A percentile compares a stretch with the other conserved stretches of the same genome.
These are phyloP conservation scores for Poicephalus gulielmi DNA, from an alignment of 2,113 vertebrate species.

Conservation along the genomic window DNA sequence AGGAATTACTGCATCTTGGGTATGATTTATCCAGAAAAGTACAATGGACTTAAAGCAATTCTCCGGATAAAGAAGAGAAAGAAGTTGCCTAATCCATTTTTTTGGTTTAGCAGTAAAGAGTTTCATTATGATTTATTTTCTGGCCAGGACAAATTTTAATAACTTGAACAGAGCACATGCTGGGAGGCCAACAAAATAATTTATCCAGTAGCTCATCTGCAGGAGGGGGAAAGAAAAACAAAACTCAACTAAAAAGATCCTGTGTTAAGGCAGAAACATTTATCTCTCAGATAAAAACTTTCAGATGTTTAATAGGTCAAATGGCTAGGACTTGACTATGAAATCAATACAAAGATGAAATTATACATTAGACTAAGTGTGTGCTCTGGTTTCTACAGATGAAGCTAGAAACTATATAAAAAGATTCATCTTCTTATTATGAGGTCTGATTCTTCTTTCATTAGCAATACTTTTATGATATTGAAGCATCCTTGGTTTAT, in stretches of 20 bases:
- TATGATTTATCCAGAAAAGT: background rate
- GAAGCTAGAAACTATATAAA: background rate
- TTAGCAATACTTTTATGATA: background rate
- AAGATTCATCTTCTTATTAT: background rate
- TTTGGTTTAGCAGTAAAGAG: background rate
- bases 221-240: background rate
- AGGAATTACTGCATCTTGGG: background rate
- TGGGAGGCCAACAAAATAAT: background rate
- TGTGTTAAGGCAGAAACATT: background rate
- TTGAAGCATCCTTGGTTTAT: background rate
- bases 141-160: background rate
- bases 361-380: background rate
- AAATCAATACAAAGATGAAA: constrained; percentile 48
- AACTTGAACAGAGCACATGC: background rate
- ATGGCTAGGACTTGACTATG: background rate
- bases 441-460: background rate
- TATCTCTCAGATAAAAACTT: background rate
- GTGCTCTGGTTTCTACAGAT: background rate
- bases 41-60: background rate
- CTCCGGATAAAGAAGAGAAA: background rate
- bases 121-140: background rate
- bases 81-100: background rate
- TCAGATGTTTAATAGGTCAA: constrained; percentile 45
- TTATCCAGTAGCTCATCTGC: background rate
- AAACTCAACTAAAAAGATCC: background rate